Conservation (phyloP, 1,140 invertebrate species). For the Drosophila virilis region DNA sequence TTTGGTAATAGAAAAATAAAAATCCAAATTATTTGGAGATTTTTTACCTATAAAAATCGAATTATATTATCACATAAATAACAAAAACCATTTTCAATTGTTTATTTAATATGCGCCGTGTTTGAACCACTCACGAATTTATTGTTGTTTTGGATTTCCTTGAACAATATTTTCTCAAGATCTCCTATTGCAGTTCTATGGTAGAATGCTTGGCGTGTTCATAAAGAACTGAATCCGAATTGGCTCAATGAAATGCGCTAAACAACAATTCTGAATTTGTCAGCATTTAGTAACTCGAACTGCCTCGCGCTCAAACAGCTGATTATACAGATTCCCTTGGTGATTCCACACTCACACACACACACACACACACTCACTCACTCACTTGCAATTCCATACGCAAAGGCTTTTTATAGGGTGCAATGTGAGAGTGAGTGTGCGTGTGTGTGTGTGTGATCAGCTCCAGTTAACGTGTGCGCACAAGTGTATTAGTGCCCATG, state of each 20-base stretch:
- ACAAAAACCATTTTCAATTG: too few relatives aligned
- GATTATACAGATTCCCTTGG: slow-evolving; percentile 37
- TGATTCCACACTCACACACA: background rate
- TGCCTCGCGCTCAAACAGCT: slow-evolving; percentile 47
- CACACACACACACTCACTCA: slow-evolving; percentile 24
- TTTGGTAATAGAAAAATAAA: too few relatives aligned
- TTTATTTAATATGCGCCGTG: too few relatives aligned
- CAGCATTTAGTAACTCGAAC: slow-evolving; percentile 12
- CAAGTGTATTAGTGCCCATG: background rate
- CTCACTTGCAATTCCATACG: too few relatives aligned
- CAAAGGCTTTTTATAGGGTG: too few relatives aligned
- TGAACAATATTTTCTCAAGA: background rate
- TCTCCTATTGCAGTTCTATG: background rate
- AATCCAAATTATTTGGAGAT: too few relatives aligned
- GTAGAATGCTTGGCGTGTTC: background rate
- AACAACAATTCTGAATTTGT: slow-evolving; percentile 14
- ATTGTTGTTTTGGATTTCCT: background rate
- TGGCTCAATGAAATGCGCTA: slow-evolving; percentile 2
- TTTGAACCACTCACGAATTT: background rate
- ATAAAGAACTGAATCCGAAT: slow-evolving; percentile 22
- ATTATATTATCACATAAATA: too few relatives aligned
- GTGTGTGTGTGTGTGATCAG: too few relatives aligned
- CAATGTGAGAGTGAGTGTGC: too few relatives aligned
- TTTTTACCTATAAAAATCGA: too few relatives aligned
- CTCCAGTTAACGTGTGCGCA: too few relatives aligned